Conservation (phyloP, 2,888 invertebrate species). For the Drosophila nr. perissopoda region DNA sequence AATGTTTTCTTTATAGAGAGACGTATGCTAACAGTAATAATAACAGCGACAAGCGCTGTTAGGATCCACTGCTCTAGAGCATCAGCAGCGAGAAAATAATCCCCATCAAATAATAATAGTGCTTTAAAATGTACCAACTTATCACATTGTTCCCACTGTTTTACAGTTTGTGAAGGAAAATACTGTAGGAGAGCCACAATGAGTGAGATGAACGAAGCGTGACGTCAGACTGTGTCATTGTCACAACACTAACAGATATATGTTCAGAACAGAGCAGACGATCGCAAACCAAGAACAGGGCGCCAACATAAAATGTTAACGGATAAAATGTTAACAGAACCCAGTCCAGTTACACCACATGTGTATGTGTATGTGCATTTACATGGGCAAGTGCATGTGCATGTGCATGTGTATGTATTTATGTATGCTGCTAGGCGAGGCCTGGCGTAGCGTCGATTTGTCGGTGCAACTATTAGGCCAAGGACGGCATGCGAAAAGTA, state of each 20-base stretch:
- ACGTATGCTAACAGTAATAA: neutral
- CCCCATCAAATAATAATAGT: neutral
- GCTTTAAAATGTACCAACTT: neutral
- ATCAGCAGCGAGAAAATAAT: neutral
- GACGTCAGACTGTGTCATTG: neutral
- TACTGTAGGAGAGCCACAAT: neutral
- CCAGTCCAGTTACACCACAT: conserved; percentile 22
- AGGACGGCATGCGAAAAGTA: conserved; percentile 66
- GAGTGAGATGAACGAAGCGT: neutral
- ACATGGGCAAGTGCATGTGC: conserved; percentile 4
- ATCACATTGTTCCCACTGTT: neutral
- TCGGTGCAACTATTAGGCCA: conserved; percentile 65
- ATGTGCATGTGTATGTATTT: conserved; percentile 1
- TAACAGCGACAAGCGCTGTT: neutral
- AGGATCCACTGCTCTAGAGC: neutral
- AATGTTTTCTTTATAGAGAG: neutral
- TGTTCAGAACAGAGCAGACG: conserved; percentile 38
- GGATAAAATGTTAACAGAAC: conserved; percentile 29
- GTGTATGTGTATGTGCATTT: neutral
- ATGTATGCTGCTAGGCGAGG: conserved; percentile 28
- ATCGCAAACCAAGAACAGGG: conserved; percentile 22
- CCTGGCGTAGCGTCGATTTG: conserved; percentile 43
- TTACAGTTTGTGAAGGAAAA: neutral
- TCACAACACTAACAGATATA: conserved; percentile 23
- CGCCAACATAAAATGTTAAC: neutral